phyloP scores from a whole-genome alignment of 2,797 vertebrate species.

The Helostoma temminkii region DNA sequence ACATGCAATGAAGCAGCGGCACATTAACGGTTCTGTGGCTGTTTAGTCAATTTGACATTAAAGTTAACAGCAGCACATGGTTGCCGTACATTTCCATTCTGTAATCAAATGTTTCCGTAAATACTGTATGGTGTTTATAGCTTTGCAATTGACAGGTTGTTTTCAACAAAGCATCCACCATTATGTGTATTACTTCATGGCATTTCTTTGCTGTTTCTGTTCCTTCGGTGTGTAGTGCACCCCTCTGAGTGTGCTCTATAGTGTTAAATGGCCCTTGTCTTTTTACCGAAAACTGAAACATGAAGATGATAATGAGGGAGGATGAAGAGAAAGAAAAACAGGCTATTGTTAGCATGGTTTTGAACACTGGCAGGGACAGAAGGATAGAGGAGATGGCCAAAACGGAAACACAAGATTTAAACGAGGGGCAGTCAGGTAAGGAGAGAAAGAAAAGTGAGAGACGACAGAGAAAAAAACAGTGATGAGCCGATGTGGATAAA shows the following conservation, averaged over 20 bases:
- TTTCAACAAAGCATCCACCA: neutral
- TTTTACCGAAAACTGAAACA: slow-evolving; percentile 36
- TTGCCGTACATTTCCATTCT: neutral
- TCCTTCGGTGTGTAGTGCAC: neutral
- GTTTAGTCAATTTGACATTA: neutral
- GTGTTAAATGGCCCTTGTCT: slow-evolving; percentile 54
- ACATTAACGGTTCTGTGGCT: too few relatives aligned
- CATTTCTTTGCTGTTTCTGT: slow-evolving; percentile 5
- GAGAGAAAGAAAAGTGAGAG: neutral
- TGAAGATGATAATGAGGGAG: slow-evolving; percentile 31
- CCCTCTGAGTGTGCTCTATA: slow-evolving; percentile 22
- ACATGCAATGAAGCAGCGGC: too few relatives aligned
- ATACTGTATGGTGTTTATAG: neutral
- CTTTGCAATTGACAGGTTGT: neutral
- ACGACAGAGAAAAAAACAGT: neutral
- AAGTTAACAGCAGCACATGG: neutral
- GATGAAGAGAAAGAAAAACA: slow-evolving; percentile 19
- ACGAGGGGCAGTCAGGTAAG: neutral
- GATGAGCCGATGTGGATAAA: slow-evolving; percentile 1
- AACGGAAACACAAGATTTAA: neutral
- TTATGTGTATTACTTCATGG: slow-evolving; percentile 5
- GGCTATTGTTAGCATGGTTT: slow-evolving; percentile 35
- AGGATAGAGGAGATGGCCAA: slow-evolving; percentile 14
- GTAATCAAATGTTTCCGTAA: slow-evolving; percentile 15
- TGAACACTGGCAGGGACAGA: slow-evolving; percentile 11